Base-by-base conservation (phyloP, 2,888 invertebrate genomes). In the Pachymerium ferrugineum region DNA sequence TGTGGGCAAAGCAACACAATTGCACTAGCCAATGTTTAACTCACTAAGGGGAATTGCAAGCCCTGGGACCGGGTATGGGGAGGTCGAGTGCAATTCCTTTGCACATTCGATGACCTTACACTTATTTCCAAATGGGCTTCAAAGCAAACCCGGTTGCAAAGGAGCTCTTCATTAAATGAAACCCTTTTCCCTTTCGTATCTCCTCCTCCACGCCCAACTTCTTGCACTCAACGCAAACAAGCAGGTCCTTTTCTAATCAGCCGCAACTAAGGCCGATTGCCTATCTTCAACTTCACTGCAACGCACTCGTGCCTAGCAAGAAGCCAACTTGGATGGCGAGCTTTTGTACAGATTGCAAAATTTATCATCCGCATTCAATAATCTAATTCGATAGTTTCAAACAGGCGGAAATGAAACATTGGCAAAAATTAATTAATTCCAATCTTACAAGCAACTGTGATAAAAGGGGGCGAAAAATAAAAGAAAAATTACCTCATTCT, bases 191-290 rank as follows among this genome's bases (percentile, higher is more conserved):
- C 47, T n/a, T n/a, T n/a, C n/a, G n/a, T n/a, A n/a, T n/a, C 47
- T 16, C 8, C 47, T 22, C 47, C 16, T 47, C 47, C n/a, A n/a
- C n/a, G n/a, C 16, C 47, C 47, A 47, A 47, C 47, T 47, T 47
- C 47, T 47, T 47, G 47, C 47, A 47, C 47, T 47, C 47, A 47
- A 47, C 47, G 47, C 47, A 47, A 47, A 47, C 47, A 47, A 47
- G 47, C 47, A 47, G 47, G 47, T 47, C 47, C 47, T 47, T 47
- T 47, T 47, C 47, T 47, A 47, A 47, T 47, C 47, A 47, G 47
- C 47, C 22, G 47, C 47, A 47, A 47, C 47, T 47, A 47, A 47
- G 47, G 47, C 6, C 47, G 47, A 47, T 47, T 47, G 47, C 47
- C 47, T 47, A 47, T 47, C 47, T 47, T n/a, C n/a, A n/a, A n/a